Evolutionary conservation across 2,797 vertebrate species (phyloP), one percentile per base, ranked within the genome.

Genomic region (Gallinago stenura): DNA sequence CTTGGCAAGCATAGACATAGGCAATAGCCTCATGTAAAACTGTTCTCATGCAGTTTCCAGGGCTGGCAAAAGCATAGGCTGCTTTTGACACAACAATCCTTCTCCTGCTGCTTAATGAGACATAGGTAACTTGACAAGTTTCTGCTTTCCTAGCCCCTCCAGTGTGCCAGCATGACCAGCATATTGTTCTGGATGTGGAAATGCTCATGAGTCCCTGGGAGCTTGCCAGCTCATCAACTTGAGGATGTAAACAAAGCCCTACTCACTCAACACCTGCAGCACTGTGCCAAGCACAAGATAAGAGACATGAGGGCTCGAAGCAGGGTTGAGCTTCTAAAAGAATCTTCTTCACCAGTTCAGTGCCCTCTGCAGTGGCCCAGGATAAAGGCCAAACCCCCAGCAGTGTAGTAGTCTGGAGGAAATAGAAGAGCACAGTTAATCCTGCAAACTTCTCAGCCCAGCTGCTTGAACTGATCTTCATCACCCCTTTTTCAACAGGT

Each of bases 231-330:
- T 93, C 80, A 71, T 46, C 61, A 37, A 2, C 50, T 22, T 1
- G n/a, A 81, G 54, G 46, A 58, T 61, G 58, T 43, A 86, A 97
- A 90, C 90, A 93, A 91, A 25, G 10, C 53, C 46, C 65, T 65
- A 50, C 65, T 88, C 62, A 43, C 46, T 69, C 90, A 87, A 78
- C 73, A 86, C 76, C 85, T 26, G 37, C 87, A 90, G 54, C 64
- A 73, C 30, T 19, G 10, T 22, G 57, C 66, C 57, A 84, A 85
- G 71, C 26, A 51, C 45, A 81, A 61, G 51, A 26, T 54, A 7
- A 51, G 62, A 88, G 43, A 33, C 2, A 2, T 12, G 39, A 50
- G 48, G 41, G 69, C 53, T 90, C 72, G 50, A 56, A 83, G 48
- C 0, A 75, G 61, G 69, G 37, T 28, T 11, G 0, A 79, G 45